A percentile compares a stretch with the other conserved stretches of the same genome.
These are phyloP conservation scores for Cybosia mesomella DNA, from an alignment of 2,888 invertebrate species.

Conservation along the genomic window DNA sequence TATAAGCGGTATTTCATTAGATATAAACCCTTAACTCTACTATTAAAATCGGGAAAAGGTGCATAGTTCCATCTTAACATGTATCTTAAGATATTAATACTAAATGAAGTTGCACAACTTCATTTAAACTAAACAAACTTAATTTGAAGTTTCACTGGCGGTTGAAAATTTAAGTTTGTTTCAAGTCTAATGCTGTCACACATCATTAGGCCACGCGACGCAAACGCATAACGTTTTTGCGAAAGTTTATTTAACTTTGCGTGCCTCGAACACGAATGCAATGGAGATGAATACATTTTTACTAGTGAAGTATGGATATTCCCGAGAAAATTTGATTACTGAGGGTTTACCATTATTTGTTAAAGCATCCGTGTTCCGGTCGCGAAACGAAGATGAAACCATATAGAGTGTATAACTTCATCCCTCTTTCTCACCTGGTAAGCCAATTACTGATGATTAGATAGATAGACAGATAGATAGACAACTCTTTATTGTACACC, in stretches of 20 bases:
- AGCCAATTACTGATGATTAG: no score
- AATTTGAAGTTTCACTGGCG: constrained; percentile 63
- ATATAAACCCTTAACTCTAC: neutral
- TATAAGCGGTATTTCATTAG: no score
- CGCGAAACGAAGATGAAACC: no score
- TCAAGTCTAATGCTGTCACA: constrained; percentile 65
- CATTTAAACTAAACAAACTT: constrained; percentile 64
- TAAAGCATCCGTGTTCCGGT: no score
- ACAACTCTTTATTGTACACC: no score
- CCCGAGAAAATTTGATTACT: neutral
- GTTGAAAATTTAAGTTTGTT: constrained; percentile 55
- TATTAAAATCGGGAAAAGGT: neutral
- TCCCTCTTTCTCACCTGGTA: no score
- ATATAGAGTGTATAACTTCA: no score
- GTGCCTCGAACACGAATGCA: constrained; percentile 61
- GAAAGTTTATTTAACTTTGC: constrained; percentile 72
- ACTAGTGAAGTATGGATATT: constrained; percentile 51
- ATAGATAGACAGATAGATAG: no score
- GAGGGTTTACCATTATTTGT: no score
- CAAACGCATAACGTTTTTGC: constrained; percentile 59
- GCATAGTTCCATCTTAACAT: neutral
- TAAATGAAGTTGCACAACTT: constrained; percentile 55
- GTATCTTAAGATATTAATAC: constrained; percentile 14
- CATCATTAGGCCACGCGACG: constrained; percentile 69
- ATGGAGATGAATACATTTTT: constrained; percentile 50